Evolutionary conservation across 2,113 vertebrate genomes (phyloP), one percentile per base, ranked within the genome.

Genomic region (Eolophus roseicapilla): DNA sequence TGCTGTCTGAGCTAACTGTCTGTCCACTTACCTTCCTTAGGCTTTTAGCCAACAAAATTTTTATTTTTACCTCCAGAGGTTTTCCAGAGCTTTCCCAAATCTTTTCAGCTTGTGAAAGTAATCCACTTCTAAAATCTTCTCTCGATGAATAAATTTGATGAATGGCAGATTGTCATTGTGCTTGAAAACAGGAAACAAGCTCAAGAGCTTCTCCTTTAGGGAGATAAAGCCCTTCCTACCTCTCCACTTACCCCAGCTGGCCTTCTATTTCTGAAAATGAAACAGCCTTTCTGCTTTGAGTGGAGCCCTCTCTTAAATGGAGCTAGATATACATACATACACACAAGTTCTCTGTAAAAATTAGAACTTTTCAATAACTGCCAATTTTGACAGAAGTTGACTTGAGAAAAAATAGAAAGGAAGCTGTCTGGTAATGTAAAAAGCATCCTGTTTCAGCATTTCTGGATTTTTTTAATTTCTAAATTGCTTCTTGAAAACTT

Each of bases 251-350:
- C n/a, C 68, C 86, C 90, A 95, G 82, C 68, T 97, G 92, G 76
- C 81, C 55, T 81, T 92, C 92, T 97, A 67, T 96, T 96, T 94
- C 93, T 92, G 90, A 90, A 94, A 85, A 86, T 11, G 24, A 90
- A 92, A 39, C 67, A 73, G 68, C 31, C n/a, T 88, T 93, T 90
- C 43, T 87, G 35, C 33, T 82, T 86, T 90, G 77, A 79, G 39
- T 37, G 29, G 47, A 95, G 29, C 43, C 33, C 10, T 82, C 11
- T 74, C 60, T 59, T 90, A 67, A 86, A 67, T 23, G 43, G n/a
- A 59, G 37, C 14, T 46, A 43, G 21, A 70, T 31, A 55, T 4
- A 76, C 29, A 67, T 9, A 39, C 16, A 78, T 13, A 76, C 13
- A 52, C 19, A n/a, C 24, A 88, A 81, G 11, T 82, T 31, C 23